These are phyloP conservation scores for Phoebastria nigripes DNA, from an alignment of 2,797 vertebrate genomes.

Conservation along the genomic window DNA sequence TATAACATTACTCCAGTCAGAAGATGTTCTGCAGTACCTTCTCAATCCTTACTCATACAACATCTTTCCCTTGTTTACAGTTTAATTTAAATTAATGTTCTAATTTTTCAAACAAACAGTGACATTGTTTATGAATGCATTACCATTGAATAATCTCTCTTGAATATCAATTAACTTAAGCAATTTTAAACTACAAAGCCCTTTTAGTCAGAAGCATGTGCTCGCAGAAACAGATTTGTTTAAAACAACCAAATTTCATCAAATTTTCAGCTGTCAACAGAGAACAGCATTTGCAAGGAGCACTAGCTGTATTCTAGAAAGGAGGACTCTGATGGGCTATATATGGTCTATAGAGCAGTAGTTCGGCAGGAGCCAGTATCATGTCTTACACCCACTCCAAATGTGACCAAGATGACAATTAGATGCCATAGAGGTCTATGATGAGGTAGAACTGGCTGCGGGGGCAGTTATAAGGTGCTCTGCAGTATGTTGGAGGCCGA, in stretches of 20 bases:
- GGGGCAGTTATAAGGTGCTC: neutral
- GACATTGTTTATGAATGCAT: conserved; percentile 58
- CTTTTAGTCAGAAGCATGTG: neutral
- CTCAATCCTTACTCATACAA: neutral
- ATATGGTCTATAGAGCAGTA: neutral
- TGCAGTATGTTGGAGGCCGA: neutral
- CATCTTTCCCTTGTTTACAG: conserved; percentile 29
- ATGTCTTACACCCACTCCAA: neutral
- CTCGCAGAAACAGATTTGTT: neutral
- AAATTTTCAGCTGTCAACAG: neutral
- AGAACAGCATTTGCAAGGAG: neutral
- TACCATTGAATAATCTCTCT: conserved; percentile 14
- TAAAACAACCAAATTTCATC: neutral
- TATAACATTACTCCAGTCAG: neutral
- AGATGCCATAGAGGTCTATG: neutral
- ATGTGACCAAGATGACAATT: rapidly evolving
- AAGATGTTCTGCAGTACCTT: neutral
- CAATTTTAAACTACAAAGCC: conserved; percentile 9
- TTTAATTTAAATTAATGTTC: conserved; percentile 66
- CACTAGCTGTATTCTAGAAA: neutral
- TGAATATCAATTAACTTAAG: conserved; percentile 59
- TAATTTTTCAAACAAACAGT: conserved; percentile 54
- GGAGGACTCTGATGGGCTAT: neutral
- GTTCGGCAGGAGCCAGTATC: neutral
- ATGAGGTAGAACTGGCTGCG: neutral